phyloP scores from a whole-genome alignment of 2,113 vertebrate species.

The Maccullochella peelii region DNA sequence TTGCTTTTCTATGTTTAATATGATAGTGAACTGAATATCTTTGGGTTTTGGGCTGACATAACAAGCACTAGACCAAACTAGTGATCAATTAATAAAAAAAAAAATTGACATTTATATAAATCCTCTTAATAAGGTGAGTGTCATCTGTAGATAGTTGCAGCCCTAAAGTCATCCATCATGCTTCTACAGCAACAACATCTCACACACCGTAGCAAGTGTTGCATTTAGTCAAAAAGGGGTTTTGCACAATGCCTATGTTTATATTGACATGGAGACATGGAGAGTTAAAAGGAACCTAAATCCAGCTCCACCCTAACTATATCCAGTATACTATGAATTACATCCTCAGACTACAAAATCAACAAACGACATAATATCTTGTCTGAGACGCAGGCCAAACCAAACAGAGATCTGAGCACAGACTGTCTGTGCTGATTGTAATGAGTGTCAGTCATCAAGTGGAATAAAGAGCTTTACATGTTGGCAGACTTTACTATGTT shows the following conservation, averaged over 20 bases:
- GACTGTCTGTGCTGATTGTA: slow-evolving; percentile 11
- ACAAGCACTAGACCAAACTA: no score
- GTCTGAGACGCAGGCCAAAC: slow-evolving; percentile 48
- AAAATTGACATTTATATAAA: no score
- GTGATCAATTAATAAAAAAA: no score
- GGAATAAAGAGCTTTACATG: slow-evolving; percentile 41
- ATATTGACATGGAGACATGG: neutral
- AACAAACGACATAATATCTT: slow-evolving; percentile 48
- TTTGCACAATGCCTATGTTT: neutral
- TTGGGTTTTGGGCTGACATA: no score
- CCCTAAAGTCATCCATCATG: neutral
- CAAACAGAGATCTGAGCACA: slow-evolving; percentile 24
- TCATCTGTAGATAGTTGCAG: neutral
- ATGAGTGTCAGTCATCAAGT: slow-evolving; percentile 31
- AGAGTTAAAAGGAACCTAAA: slow-evolving; percentile 6
- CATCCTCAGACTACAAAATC: slow-evolving; percentile 33
- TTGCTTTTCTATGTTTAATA: no score
- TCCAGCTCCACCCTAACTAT: slow-evolving; percentile 29
- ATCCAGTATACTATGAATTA: slow-evolving; percentile 35
- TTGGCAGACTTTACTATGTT: slow-evolving; percentile 35
- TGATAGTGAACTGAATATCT: no score
- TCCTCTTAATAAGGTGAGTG: no score
- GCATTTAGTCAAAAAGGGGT: neutral
- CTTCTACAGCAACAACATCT: neutral
- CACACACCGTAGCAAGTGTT: neutral